Base-by-base conservation (phyloP, 2,113 vertebrate species). In the Isichthys henryi region DNA sequence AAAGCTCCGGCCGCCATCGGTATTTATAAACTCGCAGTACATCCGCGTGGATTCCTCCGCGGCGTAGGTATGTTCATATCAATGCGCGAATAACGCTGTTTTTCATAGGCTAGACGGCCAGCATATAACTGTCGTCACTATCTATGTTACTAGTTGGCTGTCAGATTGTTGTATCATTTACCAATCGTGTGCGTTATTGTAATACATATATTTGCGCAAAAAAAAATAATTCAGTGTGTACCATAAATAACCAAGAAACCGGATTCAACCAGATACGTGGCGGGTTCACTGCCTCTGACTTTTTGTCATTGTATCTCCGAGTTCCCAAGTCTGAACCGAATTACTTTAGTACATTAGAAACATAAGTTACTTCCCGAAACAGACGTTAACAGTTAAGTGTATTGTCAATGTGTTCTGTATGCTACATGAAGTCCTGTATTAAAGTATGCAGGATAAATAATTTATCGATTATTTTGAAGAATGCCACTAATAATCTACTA, bases 51-150 rank as follows among this genome's bases (percentile, higher is more conserved):
- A 89, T 89, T 87, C 91, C 31, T 91, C 90, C 91, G 90, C 91
- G 2, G 9, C 0, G 21, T 17, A 1, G 0, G 7, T 45, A 3
- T 0, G 0, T 0, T 91, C 23, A 86, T 95, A 93, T 94, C 91
- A 92, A 74, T 95, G 88, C 93, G 93, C 95, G 85, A 56, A 0
- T 50, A n/a, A 85, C 85, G 27, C 5, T 19, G 4, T 35, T 86
- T 31, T 53, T 86, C n/a, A 52, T 56, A 53, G 85, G 49, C 48
- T 86, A 86, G 23, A 49, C 23, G 6, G 35, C 80, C 39, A 39
- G 80, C 35, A 31, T 15, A 39, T 15, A 39, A 39, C 70, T 1
- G 39, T 77, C 9, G 31, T 56, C 53, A 56, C 53, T 56, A 21
- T 56, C 19, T 56, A 21, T 17, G 31, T 77, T 5, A 39, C 27